These are phyloP conservation scores for Malurus splendens DNA, from an alignment of 2,797 vertebrate genomes.

Conservation along the genomic window DNA sequence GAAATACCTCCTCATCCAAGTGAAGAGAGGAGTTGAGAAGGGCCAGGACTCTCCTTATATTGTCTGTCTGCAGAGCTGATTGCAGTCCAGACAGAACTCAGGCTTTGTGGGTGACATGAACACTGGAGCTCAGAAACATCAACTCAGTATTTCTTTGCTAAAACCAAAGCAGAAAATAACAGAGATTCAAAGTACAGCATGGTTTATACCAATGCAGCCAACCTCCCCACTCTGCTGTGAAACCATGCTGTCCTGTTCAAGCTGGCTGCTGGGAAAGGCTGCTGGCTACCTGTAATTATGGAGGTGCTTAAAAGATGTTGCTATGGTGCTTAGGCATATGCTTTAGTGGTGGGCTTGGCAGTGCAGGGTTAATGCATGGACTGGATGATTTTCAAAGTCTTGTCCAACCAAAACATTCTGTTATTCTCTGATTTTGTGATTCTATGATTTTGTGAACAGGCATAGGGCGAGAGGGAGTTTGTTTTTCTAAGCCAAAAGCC, in stretches of 20 bases:
- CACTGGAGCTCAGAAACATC: not conserved
- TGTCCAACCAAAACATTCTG: not conserved
- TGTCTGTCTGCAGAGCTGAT: not conserved
- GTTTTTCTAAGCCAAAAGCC: not conserved
- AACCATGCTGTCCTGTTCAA: not conserved
- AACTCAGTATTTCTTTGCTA: not conserved
- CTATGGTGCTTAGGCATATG: not conserved
- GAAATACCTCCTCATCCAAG: not conserved
- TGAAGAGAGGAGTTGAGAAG: not conserved
- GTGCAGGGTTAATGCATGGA: not conserved
- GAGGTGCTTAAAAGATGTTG: not conserved
- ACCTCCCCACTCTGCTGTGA: not conserved
- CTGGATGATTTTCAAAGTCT: not conserved
- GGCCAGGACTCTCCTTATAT: not conserved
- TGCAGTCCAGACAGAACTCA: not conserved
- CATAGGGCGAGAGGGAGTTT: rapidly evolving
- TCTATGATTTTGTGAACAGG: not conserved
- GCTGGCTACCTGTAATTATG: not conserved
- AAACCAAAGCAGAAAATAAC: not conserved
- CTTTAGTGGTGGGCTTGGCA: not conserved
- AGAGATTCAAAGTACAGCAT: not conserved
- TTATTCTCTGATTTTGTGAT: not conserved
- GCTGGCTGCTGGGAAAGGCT: not conserved
- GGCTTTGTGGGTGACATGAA: not conserved
- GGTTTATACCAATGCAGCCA: not conserved